Evolutionary conservation across 2,888 invertebrate genomes (phyloP), one percentile per base, ranked within the genome.

Genomic region (Stenchaetothrips biformis): DNA sequence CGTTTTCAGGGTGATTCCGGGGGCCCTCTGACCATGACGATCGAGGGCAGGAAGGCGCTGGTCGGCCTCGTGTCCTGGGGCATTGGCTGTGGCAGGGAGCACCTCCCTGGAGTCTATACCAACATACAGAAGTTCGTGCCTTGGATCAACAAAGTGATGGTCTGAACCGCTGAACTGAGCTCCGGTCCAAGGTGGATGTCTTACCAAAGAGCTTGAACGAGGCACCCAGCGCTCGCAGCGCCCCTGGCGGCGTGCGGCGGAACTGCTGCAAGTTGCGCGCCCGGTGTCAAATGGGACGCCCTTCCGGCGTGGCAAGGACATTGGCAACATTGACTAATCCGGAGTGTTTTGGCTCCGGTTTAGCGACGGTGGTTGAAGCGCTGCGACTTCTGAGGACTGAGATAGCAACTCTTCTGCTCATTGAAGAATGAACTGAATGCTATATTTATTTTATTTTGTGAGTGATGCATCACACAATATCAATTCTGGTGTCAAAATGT

Each of bases 31-130:
- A 96, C 96, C 0, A 90, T 95, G 86, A 91, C 94, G 48, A 88
- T 95, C 80, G 95, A 96, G 82, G 96, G 96, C 7, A 90, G 95
- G 78, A 93, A 94, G 87, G 95, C 95, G 59, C 89, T 96, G 27
- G 94, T 96, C 62, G 96, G 96, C 0, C 90, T 96, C 0, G 96
- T 95, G 0, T 95, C 95, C 0, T 96, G 96, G 96, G 95, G 95
- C 81, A 96, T 96, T 83, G 95, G 95, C 81, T 96, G 96, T 84
- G 96, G 96, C 0, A 89, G 96, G 0, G 95, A 96, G 84, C 95
- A 96, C 84, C 87, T 96, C 9, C 96, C 96, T 0, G 96, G 96
- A 2, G 96, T 96, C 7, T 96, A 96, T 85, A 96, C 96, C 0
- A 96, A 96, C 85, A 95, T 96, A 85, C 95, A 96, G 86, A 94